phyloP scores from a whole-genome alignment of 2,888 invertebrate genomes.

The Gastrophysa polygoni region DNA sequence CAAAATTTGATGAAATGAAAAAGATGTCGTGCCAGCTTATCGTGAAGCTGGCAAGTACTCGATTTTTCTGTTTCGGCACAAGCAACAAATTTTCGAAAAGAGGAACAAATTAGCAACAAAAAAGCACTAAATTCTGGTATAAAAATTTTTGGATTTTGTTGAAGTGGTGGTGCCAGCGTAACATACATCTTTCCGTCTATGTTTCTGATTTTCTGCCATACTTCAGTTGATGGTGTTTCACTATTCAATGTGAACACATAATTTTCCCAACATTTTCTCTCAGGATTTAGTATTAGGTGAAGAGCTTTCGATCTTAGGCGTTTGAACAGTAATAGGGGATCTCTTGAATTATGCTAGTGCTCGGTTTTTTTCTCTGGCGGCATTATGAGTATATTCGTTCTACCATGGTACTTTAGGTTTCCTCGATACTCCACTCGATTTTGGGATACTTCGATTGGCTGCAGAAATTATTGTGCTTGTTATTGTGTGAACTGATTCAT shows the following conservation, averaged over 20 bases:
- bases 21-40: too few species aligned
- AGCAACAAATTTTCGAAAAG: too few species aligned
- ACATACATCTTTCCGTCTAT: constrained; percentile 4
- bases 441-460: constrained; percentile 6
- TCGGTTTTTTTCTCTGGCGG: constrained; percentile 5
- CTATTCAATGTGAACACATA: neutral
- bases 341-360: constrained; percentile 4
- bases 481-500: neutral
- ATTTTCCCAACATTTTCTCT: constrained; percentile 8
- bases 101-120: too few species aligned
- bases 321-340: constrained; percentile 7
- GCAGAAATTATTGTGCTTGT: neutral
- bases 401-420: constrained; percentile 16
- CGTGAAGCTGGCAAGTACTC: too few species aligned
- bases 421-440: neutral
- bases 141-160: too few species aligned
- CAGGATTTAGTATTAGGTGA: neutral
- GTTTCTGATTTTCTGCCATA: constrained; percentile 12
- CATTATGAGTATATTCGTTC: constrained; percentile 4
- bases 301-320: constrained; percentile 2
- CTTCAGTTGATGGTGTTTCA: neutral
- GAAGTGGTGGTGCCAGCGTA: too few species aligned
- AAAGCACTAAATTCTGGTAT: too few species aligned
- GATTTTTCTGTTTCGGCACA: too few species aligned
- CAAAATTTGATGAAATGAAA: too few species aligned